A percentile compares a stretch with the other conserved stretches of the same genome.
Conservation (phyloP, 2,888 invertebrate species). For the Atethmia centrago region DNA sequence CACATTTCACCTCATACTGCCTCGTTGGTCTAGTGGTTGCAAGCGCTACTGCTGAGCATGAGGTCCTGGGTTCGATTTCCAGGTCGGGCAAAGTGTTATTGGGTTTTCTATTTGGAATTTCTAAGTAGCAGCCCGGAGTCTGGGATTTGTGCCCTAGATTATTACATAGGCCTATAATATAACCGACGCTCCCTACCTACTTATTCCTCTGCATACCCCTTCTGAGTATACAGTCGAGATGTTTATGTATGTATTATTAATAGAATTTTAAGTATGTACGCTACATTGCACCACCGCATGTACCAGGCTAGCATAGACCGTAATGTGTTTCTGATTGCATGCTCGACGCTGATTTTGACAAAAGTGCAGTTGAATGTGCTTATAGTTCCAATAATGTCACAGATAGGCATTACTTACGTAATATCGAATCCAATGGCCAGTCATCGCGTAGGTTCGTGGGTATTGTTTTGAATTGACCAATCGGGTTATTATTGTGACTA, state of each 20-base stretch:
- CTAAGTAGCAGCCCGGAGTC: no score
- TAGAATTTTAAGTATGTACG: conserved; percentile 61
- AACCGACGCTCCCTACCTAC: neutral
- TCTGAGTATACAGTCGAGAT: neutral
- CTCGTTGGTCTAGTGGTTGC: no score
- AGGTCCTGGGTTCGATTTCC: no score
- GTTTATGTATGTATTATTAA: conserved; percentile 50
- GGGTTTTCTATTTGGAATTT: no score
- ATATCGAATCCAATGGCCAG: conserved; percentile 1
- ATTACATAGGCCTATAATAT: no score
- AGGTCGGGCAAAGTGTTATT: no score
- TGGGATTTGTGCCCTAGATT: no score
- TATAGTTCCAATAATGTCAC: conserved; percentile 27
- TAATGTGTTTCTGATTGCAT: conserved; percentile 76
- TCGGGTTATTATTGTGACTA: neutral
- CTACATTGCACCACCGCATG: conserved; percentile 39
- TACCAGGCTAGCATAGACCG: conserved; percentile 56
- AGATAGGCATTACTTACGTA: conserved; percentile 30
- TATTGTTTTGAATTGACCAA: conserved; percentile 8
- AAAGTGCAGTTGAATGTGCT: conserved; percentile 54
- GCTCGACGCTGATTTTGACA: conserved; percentile 56
- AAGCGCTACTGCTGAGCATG: no score
- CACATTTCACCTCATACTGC: no score
- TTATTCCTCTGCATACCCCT: neutral
- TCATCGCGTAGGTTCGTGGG: neutral